Evolutionary conservation across 2,113 vertebrate species (phyloP).

Genomic region (Aegypius monachus): DNA sequence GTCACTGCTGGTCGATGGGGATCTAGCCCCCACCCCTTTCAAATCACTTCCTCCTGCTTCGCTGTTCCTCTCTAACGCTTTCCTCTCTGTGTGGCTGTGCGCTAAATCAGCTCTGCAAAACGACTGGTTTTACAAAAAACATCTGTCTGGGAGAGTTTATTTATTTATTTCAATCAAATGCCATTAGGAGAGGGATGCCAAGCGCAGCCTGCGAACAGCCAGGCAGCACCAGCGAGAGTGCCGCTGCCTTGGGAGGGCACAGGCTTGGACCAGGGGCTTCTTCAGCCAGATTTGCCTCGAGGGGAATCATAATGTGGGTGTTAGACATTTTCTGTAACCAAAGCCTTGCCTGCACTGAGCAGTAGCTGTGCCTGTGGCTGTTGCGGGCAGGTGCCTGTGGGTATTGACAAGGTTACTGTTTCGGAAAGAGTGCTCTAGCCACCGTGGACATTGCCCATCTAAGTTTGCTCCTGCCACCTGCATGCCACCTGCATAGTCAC

Average conservation of each 20-base stretch:
- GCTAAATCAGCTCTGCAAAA: neutral
- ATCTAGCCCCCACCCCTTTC: neutral
- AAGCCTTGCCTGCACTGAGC: neutral
- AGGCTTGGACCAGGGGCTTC: neutral
- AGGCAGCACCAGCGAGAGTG: neutral
- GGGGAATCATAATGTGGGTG: neutral
- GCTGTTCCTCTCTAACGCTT: accelerated
- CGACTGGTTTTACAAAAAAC: neutral
- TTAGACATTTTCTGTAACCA: neutral
- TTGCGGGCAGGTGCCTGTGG: accelerated
- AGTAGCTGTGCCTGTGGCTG: accelerated
- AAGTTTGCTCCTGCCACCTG: neutral
- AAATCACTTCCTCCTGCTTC: neutral
- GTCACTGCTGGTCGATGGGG: neutral
- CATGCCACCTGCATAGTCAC: neutral
- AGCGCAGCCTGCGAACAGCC: neutral
- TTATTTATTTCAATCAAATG: neutral
- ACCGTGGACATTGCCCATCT: accelerated
- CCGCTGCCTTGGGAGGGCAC: neutral
- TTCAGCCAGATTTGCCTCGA: accelerated
- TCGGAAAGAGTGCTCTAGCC: neutral
- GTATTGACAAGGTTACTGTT: neutral
- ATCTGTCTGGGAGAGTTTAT: neutral
- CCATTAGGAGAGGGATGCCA: neutral
- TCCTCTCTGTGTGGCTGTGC: neutral